These are phyloP conservation scores for Sander lucioperca DNA, from an alignment of 2,113 vertebrate genomes.

Conservation along the genomic window DNA sequence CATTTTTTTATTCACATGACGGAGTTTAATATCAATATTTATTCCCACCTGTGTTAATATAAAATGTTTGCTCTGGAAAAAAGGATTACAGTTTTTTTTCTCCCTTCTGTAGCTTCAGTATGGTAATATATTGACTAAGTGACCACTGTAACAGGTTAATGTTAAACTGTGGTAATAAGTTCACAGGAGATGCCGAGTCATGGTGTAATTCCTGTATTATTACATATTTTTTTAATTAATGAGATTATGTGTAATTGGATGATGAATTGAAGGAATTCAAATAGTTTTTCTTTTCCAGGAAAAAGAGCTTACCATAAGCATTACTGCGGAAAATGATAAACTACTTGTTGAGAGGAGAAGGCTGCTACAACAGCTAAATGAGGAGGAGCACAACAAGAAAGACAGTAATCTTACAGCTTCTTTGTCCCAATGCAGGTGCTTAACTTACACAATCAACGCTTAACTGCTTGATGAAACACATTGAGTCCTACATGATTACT, in stretches of 20 bases:
- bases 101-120: not conserved
- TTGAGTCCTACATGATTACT: not conserved
- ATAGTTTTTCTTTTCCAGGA: slow-evolving; percentile 48
- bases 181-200: not conserved
- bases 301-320: slow-evolving; percentile 54
- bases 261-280: not conserved
- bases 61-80: not conserved
- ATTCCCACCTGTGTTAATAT: not conserved
- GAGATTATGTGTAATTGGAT: not conserved
- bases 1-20: too few relatives aligned
- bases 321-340: slow-evolving; percentile 68
- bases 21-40: not conserved
- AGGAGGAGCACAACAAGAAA: slow-evolving; percentile 59
- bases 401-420: slow-evolving; percentile 40
- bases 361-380: slow-evolving; percentile 56
- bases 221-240: not conserved
- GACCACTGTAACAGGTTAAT: not conserved
- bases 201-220: not conserved
- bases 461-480: not conserved
- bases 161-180: not conserved
- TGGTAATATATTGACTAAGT: not conserved
- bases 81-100: not conserved
- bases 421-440: slow-evolving; percentile 66
- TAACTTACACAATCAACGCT: not conserved
- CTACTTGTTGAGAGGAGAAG: slow-evolving; percentile 64